Conservation (phyloP, 2,888 invertebrate genomes). For the Eupithecia subumbrata region DNA sequence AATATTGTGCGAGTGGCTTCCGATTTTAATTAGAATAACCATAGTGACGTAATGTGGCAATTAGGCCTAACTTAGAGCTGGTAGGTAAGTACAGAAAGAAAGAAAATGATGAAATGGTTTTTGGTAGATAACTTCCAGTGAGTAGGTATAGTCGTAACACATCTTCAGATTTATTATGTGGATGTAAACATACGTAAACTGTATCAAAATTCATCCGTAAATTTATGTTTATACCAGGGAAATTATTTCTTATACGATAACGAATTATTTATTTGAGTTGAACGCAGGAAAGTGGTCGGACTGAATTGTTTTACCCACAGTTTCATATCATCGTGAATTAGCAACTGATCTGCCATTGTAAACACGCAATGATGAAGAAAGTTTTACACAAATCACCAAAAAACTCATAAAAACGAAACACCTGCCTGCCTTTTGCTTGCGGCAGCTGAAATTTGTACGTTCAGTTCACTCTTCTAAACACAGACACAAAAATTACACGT, state of each 20-base stretch:
- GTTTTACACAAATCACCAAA: slow-evolving; percentile 14
- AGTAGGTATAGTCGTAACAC: background rate
- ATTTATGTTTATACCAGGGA: background rate
- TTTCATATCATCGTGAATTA: slow-evolving; percentile 89
- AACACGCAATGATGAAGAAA: slow-evolving; percentile 17
- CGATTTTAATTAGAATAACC: slow-evolving; percentile 1
- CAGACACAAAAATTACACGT: background rate
- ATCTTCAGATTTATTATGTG: background rate
- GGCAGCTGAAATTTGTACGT: background rate
- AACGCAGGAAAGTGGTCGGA: background rate
- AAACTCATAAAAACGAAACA: slow-evolving; percentile 17
- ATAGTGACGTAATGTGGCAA: slow-evolving; percentile 7
- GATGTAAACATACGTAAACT: background rate
- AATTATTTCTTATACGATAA: background rate
- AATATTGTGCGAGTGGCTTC: background rate
- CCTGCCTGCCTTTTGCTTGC: slow-evolving; percentile 14
- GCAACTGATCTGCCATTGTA: slow-evolving; percentile 85
- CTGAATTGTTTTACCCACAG: slow-evolving; percentile 83
- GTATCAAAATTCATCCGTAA: background rate
- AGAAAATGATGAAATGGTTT: background rate
- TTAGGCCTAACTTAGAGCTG: background rate
- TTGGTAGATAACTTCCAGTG: background rate
- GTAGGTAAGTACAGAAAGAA: background rate
- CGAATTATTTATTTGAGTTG: background rate
- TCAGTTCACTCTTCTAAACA: slow-evolving; percentile 4